Conservation (phyloP, 2,888 invertebrate genomes). For the Chalcosyrphus nemorum region DNA sequence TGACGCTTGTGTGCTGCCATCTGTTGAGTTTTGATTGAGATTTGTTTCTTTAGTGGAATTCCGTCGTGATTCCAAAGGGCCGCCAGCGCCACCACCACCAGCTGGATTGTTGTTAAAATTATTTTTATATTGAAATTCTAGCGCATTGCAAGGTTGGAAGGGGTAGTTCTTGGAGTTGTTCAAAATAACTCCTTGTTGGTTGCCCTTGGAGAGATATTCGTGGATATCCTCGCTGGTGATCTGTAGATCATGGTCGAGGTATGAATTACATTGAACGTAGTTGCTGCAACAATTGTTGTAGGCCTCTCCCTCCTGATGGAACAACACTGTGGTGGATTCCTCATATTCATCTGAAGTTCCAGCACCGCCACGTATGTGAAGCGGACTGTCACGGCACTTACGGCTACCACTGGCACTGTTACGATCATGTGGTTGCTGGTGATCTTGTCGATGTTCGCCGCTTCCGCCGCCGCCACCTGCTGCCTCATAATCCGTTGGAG, state of each 20-base stretch:
- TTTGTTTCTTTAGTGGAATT: conserved; percentile 81
- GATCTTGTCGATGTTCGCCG: conserved; percentile 52
- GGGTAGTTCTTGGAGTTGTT: conserved; percentile 81
- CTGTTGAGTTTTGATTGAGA: conserved; percentile 79
- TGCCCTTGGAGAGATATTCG: conserved; percentile 81
- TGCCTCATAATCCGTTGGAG: conserved; percentile 78
- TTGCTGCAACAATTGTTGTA: conserved; percentile 82
- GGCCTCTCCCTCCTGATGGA: conserved; percentile 81
- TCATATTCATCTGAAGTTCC: conserved; percentile 72
- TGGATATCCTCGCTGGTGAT: conserved; percentile 82
- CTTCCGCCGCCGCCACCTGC: conserved; percentile 42
- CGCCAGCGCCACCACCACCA: conserved; percentile 8
- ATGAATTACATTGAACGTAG: conserved; percentile 81
- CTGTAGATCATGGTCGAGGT: conserved; percentile 81
- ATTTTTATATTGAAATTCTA: conserved; percentile 82
- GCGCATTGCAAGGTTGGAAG: conserved; percentile 80
- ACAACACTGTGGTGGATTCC: conserved; percentile 81
- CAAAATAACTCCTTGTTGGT: conserved; percentile 78
- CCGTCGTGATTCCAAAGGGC: conserved; percentile 70
- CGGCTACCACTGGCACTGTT: conserved; percentile 52
- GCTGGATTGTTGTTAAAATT: conserved; percentile 78
- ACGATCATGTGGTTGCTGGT: conserved; percentile 59
- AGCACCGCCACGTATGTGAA: conserved; percentile 77
- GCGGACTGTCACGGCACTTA: conserved; percentile 78
- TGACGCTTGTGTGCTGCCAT: conserved; percentile 54